Conservation (phyloP, 2,797 vertebrate genomes). For the Thripadectes ignobilis region DNA sequence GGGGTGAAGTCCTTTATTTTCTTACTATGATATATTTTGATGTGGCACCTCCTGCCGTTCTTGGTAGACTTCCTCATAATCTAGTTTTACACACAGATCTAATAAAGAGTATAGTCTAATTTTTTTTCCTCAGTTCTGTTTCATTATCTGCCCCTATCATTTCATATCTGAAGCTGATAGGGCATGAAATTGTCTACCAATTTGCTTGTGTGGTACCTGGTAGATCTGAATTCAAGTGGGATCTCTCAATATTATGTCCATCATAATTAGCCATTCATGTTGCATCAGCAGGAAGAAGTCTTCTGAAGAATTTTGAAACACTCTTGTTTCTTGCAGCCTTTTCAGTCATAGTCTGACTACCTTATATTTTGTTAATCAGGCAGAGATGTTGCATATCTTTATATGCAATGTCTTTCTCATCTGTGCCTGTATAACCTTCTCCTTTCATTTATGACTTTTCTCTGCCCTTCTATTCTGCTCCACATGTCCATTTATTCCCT, state of each 20-base stretch:
- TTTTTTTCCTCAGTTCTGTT: background rate
- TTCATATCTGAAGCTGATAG: background rate
- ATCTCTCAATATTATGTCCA: background rate
- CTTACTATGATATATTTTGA: background rate
- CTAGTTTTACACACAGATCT: background rate
- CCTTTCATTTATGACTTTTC: background rate
- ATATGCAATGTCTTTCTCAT: background rate
- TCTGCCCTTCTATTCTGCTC: background rate
- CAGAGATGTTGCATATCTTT: background rate
- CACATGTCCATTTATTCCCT: background rate
- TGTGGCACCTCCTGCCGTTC: background rate
- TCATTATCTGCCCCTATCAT: background rate
- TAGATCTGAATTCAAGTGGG: background rate
- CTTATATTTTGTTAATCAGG: background rate
- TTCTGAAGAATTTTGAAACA: background rate
- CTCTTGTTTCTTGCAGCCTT: background rate
- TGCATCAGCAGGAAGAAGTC: background rate
- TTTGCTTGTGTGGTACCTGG: background rate
- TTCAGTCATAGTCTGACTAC: background rate
- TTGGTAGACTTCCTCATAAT: background rate
- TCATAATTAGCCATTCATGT: background rate
- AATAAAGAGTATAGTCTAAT: background rate
- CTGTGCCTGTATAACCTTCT: background rate
- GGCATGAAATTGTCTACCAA: background rate
- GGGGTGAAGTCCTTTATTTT: background rate